Base-by-base conservation (phyloP, 2,797 vertebrate genomes). In the Linurgus olivaceus region DNA sequence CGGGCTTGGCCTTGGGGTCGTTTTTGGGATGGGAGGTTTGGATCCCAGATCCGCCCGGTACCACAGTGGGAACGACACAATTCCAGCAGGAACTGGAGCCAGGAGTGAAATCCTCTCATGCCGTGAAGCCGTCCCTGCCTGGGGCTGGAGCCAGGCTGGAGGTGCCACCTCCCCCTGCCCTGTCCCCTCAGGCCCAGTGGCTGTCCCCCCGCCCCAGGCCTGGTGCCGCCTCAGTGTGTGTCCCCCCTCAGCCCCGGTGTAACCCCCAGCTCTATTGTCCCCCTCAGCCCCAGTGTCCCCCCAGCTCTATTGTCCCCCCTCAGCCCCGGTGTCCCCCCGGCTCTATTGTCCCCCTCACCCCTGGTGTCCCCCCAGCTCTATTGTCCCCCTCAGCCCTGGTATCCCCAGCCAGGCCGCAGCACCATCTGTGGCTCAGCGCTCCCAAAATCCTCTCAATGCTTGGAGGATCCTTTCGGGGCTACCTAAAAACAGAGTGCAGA, bases 381-480 rank as follows among this genome's bases (percentile, higher is more conserved):
- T 37, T 37, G 35, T 37, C 35, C 37, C 17, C 3, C 25, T 11
- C 8, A 28, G 31, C 11, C 31, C 75, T 4, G 11, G 9, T 26
- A 28, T 47, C 10, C 62, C 51, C 5, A 5, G 13, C 13, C 28
- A 40, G 72, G 28, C 1, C 4, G 2, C 11, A 78, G 42, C 1
- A 0, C 5, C 0, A 13, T 2, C 26, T 1, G 1, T 0, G 1
- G 25, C 37, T 33, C 31, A 4, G 25, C 2, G 1, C 7, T 33
- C 65, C 66, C n/a, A 0, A 37, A 44, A 42, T 21, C 17, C 26
- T 11, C 58, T 5, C 38, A 5, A 7, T 0, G 0, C 7, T 35
- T 9, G 17, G 17, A 11, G 13, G 11, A 14, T 42, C 14, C 31
- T 35, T 52, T 24, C 5, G 6, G 10, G 59, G 18, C 57, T 24